Base-by-base conservation (phyloP, 2,888 invertebrate genomes). In the Chydorus sphaericus region DNA sequence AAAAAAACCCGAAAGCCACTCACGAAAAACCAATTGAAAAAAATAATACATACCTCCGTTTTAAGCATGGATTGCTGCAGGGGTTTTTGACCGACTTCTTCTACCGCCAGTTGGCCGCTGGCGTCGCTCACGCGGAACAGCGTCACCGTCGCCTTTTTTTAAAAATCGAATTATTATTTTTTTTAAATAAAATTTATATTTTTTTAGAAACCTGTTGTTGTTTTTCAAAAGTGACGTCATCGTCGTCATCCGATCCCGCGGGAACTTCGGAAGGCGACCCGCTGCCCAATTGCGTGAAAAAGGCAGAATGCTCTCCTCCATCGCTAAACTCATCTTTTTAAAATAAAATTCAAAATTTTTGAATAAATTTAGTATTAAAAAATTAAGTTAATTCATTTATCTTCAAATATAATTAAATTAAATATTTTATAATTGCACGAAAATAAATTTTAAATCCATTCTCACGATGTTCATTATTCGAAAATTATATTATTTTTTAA, bases 231-330 rank as follows among this genome's bases (percentile, higher is more conserved):
- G 75, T 71, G 69, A 77, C 76, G 66, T 89, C 89, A 65, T 88
- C 87, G 0, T 78, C 76, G 51, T 83, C 84, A 54, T 84, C 82
- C 2, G 52, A 11, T 14, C 20, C 52, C n/a, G 30, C 33, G 0
- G 85, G 82, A 1, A 88, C 80, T 30, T 78, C 73, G 59, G 73
- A 73, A 37, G 75, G 73, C 8, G 77, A 75, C 0, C 86, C 88
- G 5, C 84, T 83, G 16, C 91, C 92, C 11, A 92, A 75, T 2
- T 81, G 79, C 4, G 77, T 76, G 72, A 91, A 92, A 76, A 86
- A 92, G 51, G 77, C 76, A 57, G 79, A 75, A 7, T 79, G 72
- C 49, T 85, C 85, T 20, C 68, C 68, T 0, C 78, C 77, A 6
- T 75, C 76, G 57, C 83, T 80, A 63, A 73, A 79, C 58, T 77